Evolutionary conservation across 2,888 invertebrate species (phyloP), one percentile per base, ranked within the genome.

Genomic region (Epistrophe eligans): DNA sequence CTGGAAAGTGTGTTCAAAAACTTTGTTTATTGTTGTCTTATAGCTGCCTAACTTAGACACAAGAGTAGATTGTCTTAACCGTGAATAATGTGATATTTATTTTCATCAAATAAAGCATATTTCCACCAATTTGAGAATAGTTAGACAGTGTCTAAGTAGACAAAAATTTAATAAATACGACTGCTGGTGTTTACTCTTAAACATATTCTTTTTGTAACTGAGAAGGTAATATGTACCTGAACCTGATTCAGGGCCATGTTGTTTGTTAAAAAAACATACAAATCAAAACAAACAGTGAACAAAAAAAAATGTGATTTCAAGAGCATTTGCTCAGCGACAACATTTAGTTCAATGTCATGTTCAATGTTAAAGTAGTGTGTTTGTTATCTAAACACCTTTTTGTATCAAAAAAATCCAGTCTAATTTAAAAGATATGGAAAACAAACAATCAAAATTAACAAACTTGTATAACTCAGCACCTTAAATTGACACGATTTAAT

Each of bases 341-440:
- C 66, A 66, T 66, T 66, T 45, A 66, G 48, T 48, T 17, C 66
- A 66, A 32, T 66, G 48, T 48, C 48, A 48, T 48, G 48, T 66
- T 48, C 35, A 48, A 62, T 62, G 40, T 5, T 24, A 17, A 5
- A 7, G 13, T 5, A 11, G 11, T 19, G 8, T 9, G 15, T 62
- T 40, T 9, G 4, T 62, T 40, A 62, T 62, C 62, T 43, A n/a
- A 66, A 32, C 17, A 66, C 48, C 45, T 45, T 3, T 19, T 32
- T 64, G 4, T 35, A 35, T 48, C 32, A 13, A 52, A 52, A 24
- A 24, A 32, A 24, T 43, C 62, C 43, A 40, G 40, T 62, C 40
- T 62, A 15, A 24, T 40, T 60, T 8, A 40, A 43, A 24, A 40
- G 62, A 62, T 62, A 60, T 58, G 24, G 9, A 62, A 62, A 40